Percentiles rank a stretch among this genome's conserved stretches.
Evolutionary conservation across 37 sponge, comb jelly and placozoan genomes (phyloP).

Genomic region (Chondrilla cf. caribensis): DNA sequence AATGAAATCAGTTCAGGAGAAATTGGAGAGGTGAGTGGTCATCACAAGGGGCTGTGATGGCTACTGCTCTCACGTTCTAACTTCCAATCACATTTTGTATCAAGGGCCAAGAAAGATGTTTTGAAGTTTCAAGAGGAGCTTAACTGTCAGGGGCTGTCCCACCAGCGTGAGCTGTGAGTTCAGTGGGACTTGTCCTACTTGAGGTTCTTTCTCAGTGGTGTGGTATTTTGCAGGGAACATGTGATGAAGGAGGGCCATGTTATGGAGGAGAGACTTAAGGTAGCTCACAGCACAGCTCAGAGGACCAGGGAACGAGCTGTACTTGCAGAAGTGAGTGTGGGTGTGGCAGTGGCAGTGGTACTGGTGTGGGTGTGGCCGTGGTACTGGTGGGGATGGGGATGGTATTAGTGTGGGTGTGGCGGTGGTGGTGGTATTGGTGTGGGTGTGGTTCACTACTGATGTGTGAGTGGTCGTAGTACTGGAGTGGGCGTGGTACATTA

Average conservation of each 20-base stretch:
- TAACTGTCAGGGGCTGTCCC: neutral
- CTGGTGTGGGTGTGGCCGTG: no score
- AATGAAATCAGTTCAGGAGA: neutral
- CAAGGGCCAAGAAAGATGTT: slow-evolving; percentile 7
- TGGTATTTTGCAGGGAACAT: neutral
- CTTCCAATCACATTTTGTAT: neutral
- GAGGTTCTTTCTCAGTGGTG: no score
- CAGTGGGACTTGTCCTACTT: no score
- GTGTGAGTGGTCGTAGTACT: no score
- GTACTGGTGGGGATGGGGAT: no score
- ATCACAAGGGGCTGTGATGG: neutral
- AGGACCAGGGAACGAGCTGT: neutral
- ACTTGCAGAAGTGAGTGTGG: slow-evolving; percentile 8
- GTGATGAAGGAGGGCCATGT: neutral
- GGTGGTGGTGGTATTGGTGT: no score
- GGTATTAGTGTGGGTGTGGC: no score
- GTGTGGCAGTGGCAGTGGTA: neutral
- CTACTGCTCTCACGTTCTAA: neutral
- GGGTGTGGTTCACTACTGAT: no score
- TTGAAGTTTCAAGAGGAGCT: neutral
- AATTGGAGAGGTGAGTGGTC: neutral
- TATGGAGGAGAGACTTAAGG: neutral
- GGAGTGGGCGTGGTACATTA: no score
- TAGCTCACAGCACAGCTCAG: slow-evolving; percentile 11
- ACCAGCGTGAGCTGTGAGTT: neutral